A percentile compares a stretch with the other conserved stretches of the same genome.
phyloP scores from a whole-genome alignment of 2,888 invertebrate genomes.

The Luperina testacea region DNA sequence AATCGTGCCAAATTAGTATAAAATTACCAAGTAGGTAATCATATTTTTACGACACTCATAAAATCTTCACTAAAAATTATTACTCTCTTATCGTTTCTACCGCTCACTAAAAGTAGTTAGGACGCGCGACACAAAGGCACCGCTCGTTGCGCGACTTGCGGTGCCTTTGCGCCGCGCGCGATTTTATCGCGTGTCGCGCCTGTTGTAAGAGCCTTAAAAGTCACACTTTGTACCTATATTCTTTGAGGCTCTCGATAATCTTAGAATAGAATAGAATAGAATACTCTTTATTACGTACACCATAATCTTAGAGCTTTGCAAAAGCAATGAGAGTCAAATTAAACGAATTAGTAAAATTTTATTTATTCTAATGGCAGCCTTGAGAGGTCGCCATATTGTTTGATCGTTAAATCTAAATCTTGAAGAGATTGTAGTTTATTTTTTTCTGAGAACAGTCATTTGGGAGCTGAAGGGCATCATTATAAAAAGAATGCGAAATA shows the following conservation, averaged over 20 bases:
- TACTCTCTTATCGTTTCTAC: neutral
- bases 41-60: constrained; percentile 35
- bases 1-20: neutral
- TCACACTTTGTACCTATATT: constrained; percentile 27
- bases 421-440: neutral
- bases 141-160: no score
- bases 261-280: no score
- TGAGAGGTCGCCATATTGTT: constrained; percentile 11
- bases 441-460: neutral
- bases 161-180: no score
- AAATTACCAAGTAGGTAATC: constrained; percentile 6
- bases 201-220: neutral
- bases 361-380: constrained; percentile 17
- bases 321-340: constrained; percentile 31
- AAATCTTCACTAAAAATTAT: constrained; percentile 29
- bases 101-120: neutral
- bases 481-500: neutral
- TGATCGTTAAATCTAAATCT: constrained; percentile 32
- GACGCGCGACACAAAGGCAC: neutral
- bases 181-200: no score
- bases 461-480: constrained; percentile 20
- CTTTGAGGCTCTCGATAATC: constrained; percentile 5
- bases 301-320: neutral
- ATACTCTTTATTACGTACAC: no score
- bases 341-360: constrained; percentile 20